Conservation (phyloP, 2,797 vertebrate genomes). For the Numenius phaeopus region DNA sequence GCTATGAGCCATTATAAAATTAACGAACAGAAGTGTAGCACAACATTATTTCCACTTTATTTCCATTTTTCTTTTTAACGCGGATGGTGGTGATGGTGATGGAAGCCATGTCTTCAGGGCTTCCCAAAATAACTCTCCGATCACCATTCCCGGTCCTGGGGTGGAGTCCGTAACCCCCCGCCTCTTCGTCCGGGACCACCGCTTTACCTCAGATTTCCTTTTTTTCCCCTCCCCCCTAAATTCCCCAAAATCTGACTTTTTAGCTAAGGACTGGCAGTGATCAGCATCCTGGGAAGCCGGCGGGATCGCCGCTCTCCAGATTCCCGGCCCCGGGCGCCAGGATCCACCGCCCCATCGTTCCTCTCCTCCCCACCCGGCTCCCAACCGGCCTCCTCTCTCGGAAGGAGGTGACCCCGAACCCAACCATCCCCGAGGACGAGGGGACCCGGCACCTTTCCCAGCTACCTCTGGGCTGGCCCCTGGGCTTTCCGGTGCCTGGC, state of each 20-base stretch:
- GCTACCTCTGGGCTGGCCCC: conserved; percentile 15
- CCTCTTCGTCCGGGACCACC: neutral
- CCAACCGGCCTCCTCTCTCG: neutral
- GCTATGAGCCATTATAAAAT: conserved; percentile 81
- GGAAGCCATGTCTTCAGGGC: neutral
- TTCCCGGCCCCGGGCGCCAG: neutral
- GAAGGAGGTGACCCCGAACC: neutral
- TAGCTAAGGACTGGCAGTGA: neutral
- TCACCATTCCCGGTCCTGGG: neutral
- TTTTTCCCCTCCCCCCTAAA: rapidly evolving
- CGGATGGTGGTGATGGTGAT: conserved; percentile 41
- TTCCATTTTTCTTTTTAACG: conserved; percentile 32
- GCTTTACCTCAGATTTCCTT: neutral
- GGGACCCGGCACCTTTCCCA: conserved; percentile 1
- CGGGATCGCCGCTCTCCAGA: neutral
- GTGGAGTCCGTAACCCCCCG: neutral
- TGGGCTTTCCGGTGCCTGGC: neutral
- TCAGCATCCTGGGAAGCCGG: neutral
- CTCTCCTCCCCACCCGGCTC: neutral
- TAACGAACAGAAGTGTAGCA: conserved; percentile 74
- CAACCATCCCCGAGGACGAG: conserved; percentile 38
- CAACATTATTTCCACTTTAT: conserved; percentile 66
- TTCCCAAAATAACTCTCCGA: neutral
- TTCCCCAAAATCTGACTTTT: neutral
- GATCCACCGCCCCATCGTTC: neutral